Conservation (phyloP, 1,140 invertebrate genomes). For the Ooceraea biroi region DNA sequence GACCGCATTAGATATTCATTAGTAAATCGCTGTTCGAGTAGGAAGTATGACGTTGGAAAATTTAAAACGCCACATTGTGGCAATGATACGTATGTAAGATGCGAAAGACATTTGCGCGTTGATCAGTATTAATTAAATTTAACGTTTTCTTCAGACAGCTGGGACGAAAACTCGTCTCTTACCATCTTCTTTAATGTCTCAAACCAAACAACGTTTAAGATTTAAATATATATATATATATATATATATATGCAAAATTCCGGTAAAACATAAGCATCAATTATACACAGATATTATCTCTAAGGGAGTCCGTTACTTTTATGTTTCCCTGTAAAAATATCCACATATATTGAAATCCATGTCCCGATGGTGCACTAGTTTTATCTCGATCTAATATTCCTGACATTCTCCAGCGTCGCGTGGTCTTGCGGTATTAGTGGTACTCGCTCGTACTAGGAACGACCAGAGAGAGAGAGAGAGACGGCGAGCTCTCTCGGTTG, state of each 20-base stretch:
- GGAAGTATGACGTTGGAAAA: constrained; percentile 36
- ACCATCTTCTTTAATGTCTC: too few relatives aligned
- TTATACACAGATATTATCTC: neutral
- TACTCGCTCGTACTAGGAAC: constrained; percentile 41
- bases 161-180: too few relatives aligned
- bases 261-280: too few relatives aligned
- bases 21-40: constrained; percentile 35
- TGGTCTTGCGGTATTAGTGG: constrained; percentile 34
- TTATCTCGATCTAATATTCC: neutral
- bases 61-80: constrained; percentile 2
- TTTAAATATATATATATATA: too few relatives aligned
- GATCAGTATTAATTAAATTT: neutral
- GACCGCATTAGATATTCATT: constrained; percentile 61
- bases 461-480: constrained; percentile 41
- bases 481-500: constrained; percentile 33
- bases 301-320: neutral
- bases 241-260: too few relatives aligned
- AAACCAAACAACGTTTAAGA: too few relatives aligned
- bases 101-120: neutral
- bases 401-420: constrained; percentile 16
- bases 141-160: neutral
- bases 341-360: neutral
- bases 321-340: neutral
- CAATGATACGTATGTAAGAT: neutral
- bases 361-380: neutral